Evolutionary conservation across 1,140 invertebrate species (phyloP), one percentile per base, ranked within the genome.

Genomic region (Littorina saxatilis): DNA sequence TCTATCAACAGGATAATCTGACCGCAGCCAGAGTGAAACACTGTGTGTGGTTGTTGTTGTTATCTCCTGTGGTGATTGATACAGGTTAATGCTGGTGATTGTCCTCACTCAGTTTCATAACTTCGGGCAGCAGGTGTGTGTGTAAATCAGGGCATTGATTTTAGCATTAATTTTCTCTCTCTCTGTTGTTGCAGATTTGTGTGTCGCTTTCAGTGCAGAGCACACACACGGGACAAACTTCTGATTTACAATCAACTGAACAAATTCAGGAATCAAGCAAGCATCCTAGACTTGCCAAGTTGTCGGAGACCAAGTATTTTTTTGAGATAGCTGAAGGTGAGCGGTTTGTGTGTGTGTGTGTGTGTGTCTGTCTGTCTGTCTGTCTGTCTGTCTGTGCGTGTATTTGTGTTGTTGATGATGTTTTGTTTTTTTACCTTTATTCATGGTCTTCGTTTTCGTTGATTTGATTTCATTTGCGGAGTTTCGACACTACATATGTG

Each of bases 201-300:
- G 68, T 72, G 68, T 72, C 35, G 68, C 68, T 72, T 72, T 72
- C 68, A 72, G 68, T 72, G 68, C 20, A 72, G 40, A 72, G 68
- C 68, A 72, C 68, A 72, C 63, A 68, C 68, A 39, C 29, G n/a
- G 20, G 20, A 61, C 20, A 61, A 61, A 23, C 58, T n/a, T 29
- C 5, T 23, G 20, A 61, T n/a, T 23, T 5, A 23, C 23, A 9
- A 23, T 4, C 58, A 61, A 13, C 23, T 61, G n/a, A n/a, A n/a
- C n/a, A n/a, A n/a, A n/a, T n/a, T n/a, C n/a, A n/a, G n/a, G n/a
- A n/a, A n/a, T 23, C 58, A 61, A 61, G 20, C 58, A 61, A 61
- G 58, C 20, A 61, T 61, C 58, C 27, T 61, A 23, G 4, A 61
- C 58, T 29, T 23, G 27, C 58, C 7, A 23, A 61, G n/a, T n/a